phyloP scores from a whole-genome alignment of 2,113 vertebrate genomes.

The Cariama cristata region DNA sequence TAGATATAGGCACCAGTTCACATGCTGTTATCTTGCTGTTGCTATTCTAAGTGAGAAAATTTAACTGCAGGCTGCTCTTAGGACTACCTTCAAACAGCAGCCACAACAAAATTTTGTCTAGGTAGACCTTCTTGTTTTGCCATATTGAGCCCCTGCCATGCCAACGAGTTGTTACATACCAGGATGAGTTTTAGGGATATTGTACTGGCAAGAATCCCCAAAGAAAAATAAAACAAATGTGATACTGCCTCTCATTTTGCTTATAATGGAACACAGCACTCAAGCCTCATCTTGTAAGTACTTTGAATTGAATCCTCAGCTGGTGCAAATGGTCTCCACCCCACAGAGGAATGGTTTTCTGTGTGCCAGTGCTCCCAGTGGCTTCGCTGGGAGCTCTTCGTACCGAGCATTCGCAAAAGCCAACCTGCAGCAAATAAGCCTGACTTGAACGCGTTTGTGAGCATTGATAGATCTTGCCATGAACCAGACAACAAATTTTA shows the following conservation, averaged over 20 bases:
- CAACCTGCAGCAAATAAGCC: neutral
- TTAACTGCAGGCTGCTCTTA: neutral
- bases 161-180: neutral
- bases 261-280: neutral
- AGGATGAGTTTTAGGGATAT: neutral
- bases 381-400: neutral
- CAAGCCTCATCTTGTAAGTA: neutral
- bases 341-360: rapidly evolving
- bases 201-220: neutral
- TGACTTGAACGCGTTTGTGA: neutral
- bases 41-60: neutral
- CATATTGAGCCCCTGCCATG: neutral
- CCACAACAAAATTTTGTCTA: neutral
- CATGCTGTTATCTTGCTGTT: neutral
- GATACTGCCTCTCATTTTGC: neutral
- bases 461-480: neutral
- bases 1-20: neutral
- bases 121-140: neutral
- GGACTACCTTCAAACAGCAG: neutral
- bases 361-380: neutral
- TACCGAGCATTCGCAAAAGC: neutral
- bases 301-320: slow-evolving; percentile 1
- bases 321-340: neutral
- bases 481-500: slow-evolving; percentile 41
- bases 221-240: neutral